A percentile compares a stretch with the other conserved stretches of the same genome.
Conservation (phyloP, 1,140 invertebrate species). For the Danaus melanippus region DNA sequence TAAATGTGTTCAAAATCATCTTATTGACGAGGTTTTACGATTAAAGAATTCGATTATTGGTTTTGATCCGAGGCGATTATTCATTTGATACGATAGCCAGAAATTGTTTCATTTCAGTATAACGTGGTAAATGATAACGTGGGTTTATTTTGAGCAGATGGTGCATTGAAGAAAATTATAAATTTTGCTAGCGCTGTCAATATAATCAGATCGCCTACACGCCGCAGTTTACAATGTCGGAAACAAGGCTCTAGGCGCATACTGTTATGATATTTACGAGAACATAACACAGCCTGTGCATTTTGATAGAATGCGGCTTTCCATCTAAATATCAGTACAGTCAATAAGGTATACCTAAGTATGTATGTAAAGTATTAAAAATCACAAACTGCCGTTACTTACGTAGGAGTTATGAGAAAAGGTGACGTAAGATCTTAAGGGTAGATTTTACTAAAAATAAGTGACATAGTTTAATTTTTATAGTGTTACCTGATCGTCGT, state of each 20-base stretch:
- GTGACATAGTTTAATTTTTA: too few species aligned
- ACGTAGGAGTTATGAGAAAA: neutral
- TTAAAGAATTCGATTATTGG: conserved; percentile 36
- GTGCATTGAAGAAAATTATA: conserved; percentile 21
- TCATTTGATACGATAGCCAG: conserved; percentile 29
- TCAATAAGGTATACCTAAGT: neutral
- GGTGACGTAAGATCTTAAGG: too few species aligned
- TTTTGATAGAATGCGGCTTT: conserved; percentile 12
- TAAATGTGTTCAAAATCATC: conserved; percentile 67
- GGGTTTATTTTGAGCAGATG: conserved; percentile 18
- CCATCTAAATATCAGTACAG: neutral
- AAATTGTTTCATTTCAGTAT: conserved; percentile 13
- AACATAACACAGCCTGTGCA: conserved; percentile 16
- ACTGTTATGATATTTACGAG: conserved; percentile 20
- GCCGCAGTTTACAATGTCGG: conserved; percentile 21
- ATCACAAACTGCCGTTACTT: neutral
- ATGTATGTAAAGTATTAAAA: neutral
- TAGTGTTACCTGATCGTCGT: too few species aligned
- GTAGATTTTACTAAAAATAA: too few species aligned
- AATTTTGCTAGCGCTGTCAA: conserved; percentile 20
- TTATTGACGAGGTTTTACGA: conserved; percentile 51
- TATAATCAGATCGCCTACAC: conserved; percentile 23
- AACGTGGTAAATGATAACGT: conserved; percentile 5
- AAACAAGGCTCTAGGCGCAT: conserved; percentile 13
- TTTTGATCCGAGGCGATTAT: conserved; percentile 18